phyloP scores from a whole-genome alignment of 2,797 vertebrate genomes.

The Syngnathus acus region DNA sequence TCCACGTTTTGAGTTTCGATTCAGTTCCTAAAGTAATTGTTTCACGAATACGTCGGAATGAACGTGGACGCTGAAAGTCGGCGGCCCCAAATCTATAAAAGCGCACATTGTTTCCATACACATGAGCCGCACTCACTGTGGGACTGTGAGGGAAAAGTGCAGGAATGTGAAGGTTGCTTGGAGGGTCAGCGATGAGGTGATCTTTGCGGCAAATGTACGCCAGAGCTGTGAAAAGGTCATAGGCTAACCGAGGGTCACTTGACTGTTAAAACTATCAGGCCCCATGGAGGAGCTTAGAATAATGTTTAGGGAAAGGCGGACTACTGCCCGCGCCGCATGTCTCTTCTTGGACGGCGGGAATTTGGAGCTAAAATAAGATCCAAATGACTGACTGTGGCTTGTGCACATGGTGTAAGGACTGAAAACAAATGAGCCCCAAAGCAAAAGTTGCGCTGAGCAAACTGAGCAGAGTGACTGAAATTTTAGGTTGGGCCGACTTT shows the following conservation, averaged over 20 bases:
- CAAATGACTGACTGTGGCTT: not conserved
- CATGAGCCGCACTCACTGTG: not conserved
- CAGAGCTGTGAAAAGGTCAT: slow-evolving; percentile 71
- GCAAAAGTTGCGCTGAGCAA: not conserved
- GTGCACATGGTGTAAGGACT: not conserved
- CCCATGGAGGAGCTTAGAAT: slow-evolving; percentile 68
- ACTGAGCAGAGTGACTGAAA: not conserved
- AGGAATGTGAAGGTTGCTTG: slow-evolving; percentile 48
- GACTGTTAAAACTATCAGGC: slow-evolving; percentile 71
- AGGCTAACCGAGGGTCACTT: slow-evolving; percentile 83
- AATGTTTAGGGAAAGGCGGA: slow-evolving; percentile 68
- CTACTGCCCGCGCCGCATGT: slow-evolving; percentile 32
- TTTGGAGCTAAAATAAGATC: not conserved
- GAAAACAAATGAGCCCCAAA: not conserved
- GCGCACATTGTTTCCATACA: not conserved
- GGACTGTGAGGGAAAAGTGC: not conserved
- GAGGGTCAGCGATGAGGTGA: slow-evolving; percentile 31
- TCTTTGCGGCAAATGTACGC: slow-evolving; percentile 32
- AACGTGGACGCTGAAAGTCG: not conserved
- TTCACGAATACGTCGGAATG: not conserved
- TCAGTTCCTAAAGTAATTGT: slow-evolving; percentile 8
- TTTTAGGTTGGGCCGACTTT: too few species aligned
- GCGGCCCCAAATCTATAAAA: not conserved
- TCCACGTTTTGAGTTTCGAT: slow-evolving; percentile 43
- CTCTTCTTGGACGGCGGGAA: not conserved